Evolutionary conservation across 2,113 vertebrate species (phyloP), one percentile per base, ranked within the genome.

Genomic region (Saimiri boliviensis): DNA sequence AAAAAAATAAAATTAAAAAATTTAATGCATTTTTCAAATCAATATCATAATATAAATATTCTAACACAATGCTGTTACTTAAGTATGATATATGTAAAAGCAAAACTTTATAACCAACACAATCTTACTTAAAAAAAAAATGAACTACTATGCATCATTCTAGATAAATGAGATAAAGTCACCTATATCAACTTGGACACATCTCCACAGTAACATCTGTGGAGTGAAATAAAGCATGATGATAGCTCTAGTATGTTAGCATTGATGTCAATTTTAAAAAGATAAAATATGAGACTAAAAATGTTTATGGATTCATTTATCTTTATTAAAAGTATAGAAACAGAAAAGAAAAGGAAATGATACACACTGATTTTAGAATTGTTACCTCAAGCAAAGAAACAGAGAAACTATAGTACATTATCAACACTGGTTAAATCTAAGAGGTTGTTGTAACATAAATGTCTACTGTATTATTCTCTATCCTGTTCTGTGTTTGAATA

Each of bases 1-100:
- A 32, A 23, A 54, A 86, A 96, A 98, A 95, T 97, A 95, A 70
- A 97, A 93, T 79, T 79, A 58, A 12, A 97, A 11, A 91, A 79
- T 74, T 86, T 85, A 86, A 95, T 35, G 16, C 83, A 56, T 4
- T 92, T 95, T 14, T 94, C 45, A 90, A 96, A 88, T 89, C 66
- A 77, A 58, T 5, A 73, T 16, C 19, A 89, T 68, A 82, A 68
- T 76, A 9, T 80, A 90, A 96, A 80, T 68, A 77, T 84, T 40
- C 30, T 81, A 90, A 92, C 30, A 87, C n/a, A 96, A 40, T 42
- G 56, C 68, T 68, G 6, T 76, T 52, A 86, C 10, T 74, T 83
- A 85, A 6, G 10, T 73, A 66, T 17, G 63, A 79, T 45, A 86
- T 32, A 91, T 0, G 4, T 74, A 45, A 40, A 95, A 74, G 1